phyloP scores from a whole-genome alignment of 53 echinoderm and acorn worm species.

The Holothuria scabra region DNA sequence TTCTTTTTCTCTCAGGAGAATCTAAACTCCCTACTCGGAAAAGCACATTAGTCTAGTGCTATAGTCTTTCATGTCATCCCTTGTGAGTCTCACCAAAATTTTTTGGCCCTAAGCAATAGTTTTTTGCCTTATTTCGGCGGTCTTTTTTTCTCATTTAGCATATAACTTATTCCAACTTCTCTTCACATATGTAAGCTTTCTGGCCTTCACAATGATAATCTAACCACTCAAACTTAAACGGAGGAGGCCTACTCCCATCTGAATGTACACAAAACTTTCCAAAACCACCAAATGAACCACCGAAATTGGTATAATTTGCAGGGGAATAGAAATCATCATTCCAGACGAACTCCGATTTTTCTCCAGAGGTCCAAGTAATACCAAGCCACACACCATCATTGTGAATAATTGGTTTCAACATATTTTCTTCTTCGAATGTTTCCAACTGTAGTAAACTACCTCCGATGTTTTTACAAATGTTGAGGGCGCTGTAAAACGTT shows the following conservation, averaged over 20 bases:
- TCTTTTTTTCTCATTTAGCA: no score
- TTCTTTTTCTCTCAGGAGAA: no score
- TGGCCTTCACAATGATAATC: neutral
- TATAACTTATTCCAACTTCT: no score
- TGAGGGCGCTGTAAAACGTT: neutral
- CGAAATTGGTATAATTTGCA: neutral
- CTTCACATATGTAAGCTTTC: neutral
- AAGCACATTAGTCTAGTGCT: no score
- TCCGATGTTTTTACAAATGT: neutral
- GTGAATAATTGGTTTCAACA: neutral
- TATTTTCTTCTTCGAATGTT: neutral
- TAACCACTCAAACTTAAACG: neutral
- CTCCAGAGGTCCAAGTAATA: neutral
- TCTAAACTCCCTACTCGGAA: no score
- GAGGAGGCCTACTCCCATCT: neutral
- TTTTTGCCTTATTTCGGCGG: no score
- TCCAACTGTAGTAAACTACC: constrained; percentile 17
- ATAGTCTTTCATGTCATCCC: no score
- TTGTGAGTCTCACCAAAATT: no score
- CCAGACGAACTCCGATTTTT: neutral
- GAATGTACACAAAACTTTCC: neutral
- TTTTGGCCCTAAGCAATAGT: no score
- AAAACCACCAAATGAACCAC: neutral
- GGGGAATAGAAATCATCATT: neutral
- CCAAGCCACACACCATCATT: neutral